Percentiles rank a stretch among this genome's conserved stretches.
These are phyloP conservation scores for Syrmaticus mikado DNA, from an alignment of 2,113 vertebrate species.

Conservation along the genomic window DNA sequence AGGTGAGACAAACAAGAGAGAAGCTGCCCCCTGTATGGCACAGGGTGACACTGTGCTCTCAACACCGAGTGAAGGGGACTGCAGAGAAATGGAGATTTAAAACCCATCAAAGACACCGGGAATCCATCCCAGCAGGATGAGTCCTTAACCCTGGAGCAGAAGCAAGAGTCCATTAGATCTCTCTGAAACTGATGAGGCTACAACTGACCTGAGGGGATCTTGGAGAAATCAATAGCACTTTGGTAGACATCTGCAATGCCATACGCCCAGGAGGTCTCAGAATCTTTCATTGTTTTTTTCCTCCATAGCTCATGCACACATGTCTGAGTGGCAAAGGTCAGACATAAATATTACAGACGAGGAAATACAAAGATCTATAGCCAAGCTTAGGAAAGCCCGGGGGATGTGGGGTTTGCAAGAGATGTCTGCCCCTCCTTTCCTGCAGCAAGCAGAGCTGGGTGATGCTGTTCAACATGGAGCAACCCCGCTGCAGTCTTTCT, in stretches of 20 bases:
- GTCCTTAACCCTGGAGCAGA: neutral
- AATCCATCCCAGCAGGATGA: neutral
- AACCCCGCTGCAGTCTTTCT: neutral
- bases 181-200: neutral
- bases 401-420: neutral
- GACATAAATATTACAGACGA: constrained; percentile 24
- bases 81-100: neutral
- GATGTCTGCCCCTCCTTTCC: neutral
- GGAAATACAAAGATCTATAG: neutral
- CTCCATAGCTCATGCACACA: neutral
- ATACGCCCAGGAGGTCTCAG: neutral
- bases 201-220: neutral
- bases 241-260: neutral
- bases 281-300: neutral
- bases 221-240: constrained; percentile 10
- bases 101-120: neutral
- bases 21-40: neutral
- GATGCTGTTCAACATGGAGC: accelerated
- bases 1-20: neutral
- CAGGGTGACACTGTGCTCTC: neutral
- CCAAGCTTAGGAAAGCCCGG: neutral
- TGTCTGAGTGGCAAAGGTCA: constrained; percentile 11
- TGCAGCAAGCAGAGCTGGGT: accelerated
- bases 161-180: constrained; percentile 24
- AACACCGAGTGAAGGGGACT: neutral